Conservation (phyloP, 2,888 invertebrate species). For the Carpatolechia fugitivella region DNA sequence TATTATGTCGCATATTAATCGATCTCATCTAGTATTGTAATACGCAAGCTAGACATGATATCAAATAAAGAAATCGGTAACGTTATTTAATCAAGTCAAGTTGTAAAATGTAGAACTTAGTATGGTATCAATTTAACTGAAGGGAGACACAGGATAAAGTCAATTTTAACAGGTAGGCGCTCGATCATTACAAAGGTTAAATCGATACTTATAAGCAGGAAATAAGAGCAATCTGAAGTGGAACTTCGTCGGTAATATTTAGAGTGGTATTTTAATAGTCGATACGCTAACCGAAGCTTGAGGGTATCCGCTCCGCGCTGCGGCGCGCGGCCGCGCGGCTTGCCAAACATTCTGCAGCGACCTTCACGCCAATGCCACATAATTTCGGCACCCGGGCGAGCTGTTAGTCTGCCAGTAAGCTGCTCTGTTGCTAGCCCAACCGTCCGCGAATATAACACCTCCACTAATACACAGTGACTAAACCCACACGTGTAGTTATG, state of each 20-base stretch:
- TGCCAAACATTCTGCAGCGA: conserved; percentile 81
- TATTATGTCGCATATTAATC: neutral
- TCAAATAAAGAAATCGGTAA: neutral
- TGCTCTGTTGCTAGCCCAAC: conserved; percentile 37
- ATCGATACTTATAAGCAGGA: neutral
- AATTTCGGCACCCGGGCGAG: conserved; percentile 51
- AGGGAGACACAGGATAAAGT: neutral
- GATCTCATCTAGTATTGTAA: too few species aligned
- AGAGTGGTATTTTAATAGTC: conserved; percentile 3
- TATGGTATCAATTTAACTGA: neutral
- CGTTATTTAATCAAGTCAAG: neutral
- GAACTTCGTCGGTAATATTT: neutral
- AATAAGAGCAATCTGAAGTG: neutral
- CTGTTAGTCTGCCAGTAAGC: conserved; percentile 30
- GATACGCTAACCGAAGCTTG: conserved; percentile 1
- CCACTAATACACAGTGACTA: conserved; percentile 17
- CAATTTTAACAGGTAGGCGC: neutral
- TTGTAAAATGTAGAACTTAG: neutral
- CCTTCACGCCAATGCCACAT: conserved; percentile 71
- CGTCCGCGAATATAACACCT: conserved; percentile 21
- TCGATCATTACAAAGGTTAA: neutral
- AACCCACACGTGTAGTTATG: conserved; percentile 3
- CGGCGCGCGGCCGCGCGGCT: conserved; percentile 68
- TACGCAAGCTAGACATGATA: too few species aligned
- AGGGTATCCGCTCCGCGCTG: conserved; percentile 29